Conservation (phyloP, 2,113 vertebrate species). For the Malurus cyaneus region DNA sequence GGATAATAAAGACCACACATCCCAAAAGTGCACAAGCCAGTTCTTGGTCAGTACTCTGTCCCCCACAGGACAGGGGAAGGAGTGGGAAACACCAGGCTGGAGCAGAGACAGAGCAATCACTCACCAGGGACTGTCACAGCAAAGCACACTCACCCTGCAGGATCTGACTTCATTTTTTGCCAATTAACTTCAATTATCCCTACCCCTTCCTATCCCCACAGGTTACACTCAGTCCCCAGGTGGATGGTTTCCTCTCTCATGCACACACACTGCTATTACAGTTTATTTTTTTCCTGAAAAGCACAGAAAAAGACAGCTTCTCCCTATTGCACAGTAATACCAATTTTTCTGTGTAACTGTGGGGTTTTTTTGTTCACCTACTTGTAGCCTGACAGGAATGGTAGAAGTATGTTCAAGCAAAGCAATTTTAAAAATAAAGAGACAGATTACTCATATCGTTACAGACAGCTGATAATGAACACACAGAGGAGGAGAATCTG, state of each 20-base stretch:
- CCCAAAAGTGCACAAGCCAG: not conserved
- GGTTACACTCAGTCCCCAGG: not conserved
- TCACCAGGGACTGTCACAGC: not conserved
- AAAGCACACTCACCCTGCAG: not conserved
- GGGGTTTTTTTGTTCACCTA: not conserved
- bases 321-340: not conserved
- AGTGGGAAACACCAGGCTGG: accelerated
- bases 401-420: not conserved
- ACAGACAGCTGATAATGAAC: not conserved
- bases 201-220: not conserved
- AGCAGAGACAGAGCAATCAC: not conserved
- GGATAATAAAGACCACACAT: not conserved
- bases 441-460: not conserved
- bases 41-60: not conserved
- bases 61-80: accelerated
- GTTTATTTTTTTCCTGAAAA: not conserved
- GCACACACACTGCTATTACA: not conserved
- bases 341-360: not conserved
- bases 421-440: not conserved
- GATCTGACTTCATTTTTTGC: not conserved
- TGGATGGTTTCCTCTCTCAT: not conserved
- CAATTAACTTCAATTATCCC: not conserved
- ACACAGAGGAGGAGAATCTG: not conserved
- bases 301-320: not conserved
- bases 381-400: not conserved